These are phyloP conservation scores for Boulengeromyrus knoepffleri DNA, from an alignment of 2,113 vertebrate species.

Conservation along the genomic window DNA sequence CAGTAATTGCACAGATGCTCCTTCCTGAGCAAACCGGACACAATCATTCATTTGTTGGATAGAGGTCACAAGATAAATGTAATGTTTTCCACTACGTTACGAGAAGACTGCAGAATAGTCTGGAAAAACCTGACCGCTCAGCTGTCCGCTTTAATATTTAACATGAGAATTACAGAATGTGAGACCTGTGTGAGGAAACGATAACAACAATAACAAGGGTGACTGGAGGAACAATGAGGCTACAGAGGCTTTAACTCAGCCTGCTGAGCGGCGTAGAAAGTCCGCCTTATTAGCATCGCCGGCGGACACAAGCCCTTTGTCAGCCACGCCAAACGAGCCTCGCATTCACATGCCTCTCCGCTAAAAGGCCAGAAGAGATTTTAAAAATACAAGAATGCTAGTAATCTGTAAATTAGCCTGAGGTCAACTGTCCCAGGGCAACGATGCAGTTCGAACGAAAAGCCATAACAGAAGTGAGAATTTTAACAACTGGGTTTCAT, in stretches of 20 bases:
- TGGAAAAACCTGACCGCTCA: not conserved
- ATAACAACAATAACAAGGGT: not conserved
- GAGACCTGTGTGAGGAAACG: not conserved
- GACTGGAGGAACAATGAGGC: not conserved
- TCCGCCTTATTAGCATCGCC: constrained; percentile 11
- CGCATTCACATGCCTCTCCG: not conserved
- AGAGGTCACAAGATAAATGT: not conserved
- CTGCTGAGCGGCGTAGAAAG: constrained; percentile 17
- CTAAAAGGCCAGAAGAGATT: not conserved
- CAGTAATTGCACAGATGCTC: not conserved
- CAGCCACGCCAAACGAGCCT: not conserved
- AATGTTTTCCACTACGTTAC: not conserved
- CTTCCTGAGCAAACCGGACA: not conserved
- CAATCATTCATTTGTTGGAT: not conserved
- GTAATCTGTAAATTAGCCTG: not conserved
- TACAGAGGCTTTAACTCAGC: constrained; percentile 18
- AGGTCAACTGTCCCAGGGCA: not conserved
- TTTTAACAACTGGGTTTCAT: not conserved
- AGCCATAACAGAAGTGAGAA: not conserved
- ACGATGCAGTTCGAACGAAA: not conserved
- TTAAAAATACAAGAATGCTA: not conserved
- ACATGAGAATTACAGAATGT: not conserved
- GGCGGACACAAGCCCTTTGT: constrained; percentile 29
- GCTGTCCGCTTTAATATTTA: not conserved
- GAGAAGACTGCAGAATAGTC: not conserved